phyloP scores from a whole-genome alignment of 1,140 invertebrate species.

The Gryon sp. region DNA sequence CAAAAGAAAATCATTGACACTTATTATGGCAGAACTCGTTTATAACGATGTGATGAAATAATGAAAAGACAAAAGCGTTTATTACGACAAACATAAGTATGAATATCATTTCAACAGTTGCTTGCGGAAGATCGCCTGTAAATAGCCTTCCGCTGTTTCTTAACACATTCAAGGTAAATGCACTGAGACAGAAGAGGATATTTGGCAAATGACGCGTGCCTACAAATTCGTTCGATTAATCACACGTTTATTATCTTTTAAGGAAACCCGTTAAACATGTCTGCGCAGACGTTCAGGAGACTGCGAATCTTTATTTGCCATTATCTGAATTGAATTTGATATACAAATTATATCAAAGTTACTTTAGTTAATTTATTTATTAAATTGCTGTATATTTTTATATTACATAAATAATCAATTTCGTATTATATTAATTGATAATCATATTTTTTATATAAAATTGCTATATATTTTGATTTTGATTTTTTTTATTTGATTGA shows the following conservation, averaged over 20 bases:
- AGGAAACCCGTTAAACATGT: constrained; percentile 20
- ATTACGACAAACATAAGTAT: constrained; percentile 39
- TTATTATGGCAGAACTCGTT: not conserved
- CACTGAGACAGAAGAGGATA: constrained; percentile 38
- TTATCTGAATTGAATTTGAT: too few species aligned
- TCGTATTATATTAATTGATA: too few species aligned
- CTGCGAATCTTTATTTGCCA: constrained; percentile 1
- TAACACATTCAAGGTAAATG: constrained; percentile 34
- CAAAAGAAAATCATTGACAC: constrained; percentile 26
- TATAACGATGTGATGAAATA: constrained; percentile 34
- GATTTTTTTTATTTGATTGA: too few species aligned
- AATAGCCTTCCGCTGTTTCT: constrained; percentile 58
- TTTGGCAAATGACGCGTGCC: constrained; percentile 62
- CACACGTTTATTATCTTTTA: constrained; percentile 34
- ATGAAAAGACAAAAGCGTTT: constrained; percentile 22
- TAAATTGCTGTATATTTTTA: too few species aligned
- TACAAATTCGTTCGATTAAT: constrained; percentile 61
- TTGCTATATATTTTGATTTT: too few species aligned
- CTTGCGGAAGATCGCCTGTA: constrained; percentile 49
- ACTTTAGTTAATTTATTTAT: too few species aligned
- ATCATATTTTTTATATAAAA: too few species aligned
- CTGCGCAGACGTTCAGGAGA: constrained; percentile 15
- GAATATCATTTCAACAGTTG: constrained; percentile 54
- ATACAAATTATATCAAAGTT: too few species aligned
- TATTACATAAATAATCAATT: too few species aligned